Conservation (phyloP, 2,797 vertebrate species). For the Varecia variegata region DNA sequence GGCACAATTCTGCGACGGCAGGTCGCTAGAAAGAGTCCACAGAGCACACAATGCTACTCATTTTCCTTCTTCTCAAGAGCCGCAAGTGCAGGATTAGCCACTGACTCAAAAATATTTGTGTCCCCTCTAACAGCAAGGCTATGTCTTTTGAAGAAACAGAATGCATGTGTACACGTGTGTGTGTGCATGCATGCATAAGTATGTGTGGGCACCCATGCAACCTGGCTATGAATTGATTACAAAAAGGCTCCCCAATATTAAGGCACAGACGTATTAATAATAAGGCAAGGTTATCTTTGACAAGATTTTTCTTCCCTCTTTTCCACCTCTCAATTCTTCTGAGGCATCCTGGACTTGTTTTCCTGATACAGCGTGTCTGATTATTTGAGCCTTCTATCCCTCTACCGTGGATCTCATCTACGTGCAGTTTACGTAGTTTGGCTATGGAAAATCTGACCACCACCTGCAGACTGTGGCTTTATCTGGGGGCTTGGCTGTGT, state of each 20-base stretch:
- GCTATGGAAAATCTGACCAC: neutral
- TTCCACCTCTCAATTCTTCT: neutral
- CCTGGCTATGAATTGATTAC: neutral
- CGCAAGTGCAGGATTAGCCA: neutral
- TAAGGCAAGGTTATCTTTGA: neutral
- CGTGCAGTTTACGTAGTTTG: fast-evolving
- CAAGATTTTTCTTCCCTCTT: neutral
- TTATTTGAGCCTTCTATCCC: neutral
- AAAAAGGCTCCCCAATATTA: neutral
- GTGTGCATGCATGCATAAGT: fast-evolving
- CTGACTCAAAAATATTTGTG: neutral
- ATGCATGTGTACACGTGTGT: neutral
- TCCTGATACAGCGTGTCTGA: neutral
- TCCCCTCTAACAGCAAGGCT: neutral
- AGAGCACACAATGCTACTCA: neutral
- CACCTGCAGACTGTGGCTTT: neutral
- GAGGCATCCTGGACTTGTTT: neutral
- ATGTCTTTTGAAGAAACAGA: neutral
- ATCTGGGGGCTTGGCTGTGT: neutral
- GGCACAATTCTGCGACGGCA: neutral
- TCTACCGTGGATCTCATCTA: neutral
- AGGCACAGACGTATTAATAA: neutral
- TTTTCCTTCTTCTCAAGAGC: neutral
- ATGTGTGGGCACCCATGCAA: too few species aligned
- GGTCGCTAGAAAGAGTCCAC: neutral